A percentile compares a stretch with the other conserved stretches of the same genome.
phyloP scores from a whole-genome alignment of 2,888 invertebrate genomes.

The Hartigia nigra region DNA sequence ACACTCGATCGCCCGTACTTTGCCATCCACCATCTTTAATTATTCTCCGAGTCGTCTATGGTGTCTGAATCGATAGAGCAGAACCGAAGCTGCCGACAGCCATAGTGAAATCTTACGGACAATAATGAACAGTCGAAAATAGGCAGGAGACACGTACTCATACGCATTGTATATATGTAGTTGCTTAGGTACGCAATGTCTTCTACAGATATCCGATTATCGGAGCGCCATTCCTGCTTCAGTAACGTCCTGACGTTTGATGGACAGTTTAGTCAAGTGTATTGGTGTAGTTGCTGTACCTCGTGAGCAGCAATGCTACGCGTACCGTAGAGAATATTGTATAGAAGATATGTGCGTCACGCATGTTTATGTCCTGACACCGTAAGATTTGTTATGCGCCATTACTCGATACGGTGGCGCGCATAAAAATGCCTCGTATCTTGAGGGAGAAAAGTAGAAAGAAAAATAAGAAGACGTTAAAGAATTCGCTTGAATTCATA shows the following conservation, averaged over 20 bases:
- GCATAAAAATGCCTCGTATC: not conserved
- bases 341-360: not conserved
- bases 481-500: not conserved
- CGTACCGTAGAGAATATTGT: not conserved
- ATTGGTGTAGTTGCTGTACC: not conserved
- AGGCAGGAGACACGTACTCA: not conserved
- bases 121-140: no score
- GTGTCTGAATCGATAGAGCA: not conserved
- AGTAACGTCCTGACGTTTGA: not conserved
- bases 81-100: not conserved
- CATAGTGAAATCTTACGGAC: not conserved
- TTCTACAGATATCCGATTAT: not conserved
- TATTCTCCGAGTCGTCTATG: not conserved
- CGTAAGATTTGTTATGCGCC: not conserved
- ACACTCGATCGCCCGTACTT: slow-evolving; percentile 7
- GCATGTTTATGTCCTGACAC: not conserved
- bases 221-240: not conserved
- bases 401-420: not conserved
- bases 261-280: not conserved
- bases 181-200: not conserved
- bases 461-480: not conserved
- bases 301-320: not conserved
- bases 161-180: no score
- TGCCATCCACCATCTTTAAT: not conserved
- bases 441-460: not conserved